A percentile compares a stretch with the other conserved stretches of the same genome.
These are phyloP conservation scores for Ptychodera flava DNA, from an alignment of 35 echinoderm and acorn worm species.

Conservation along the genomic window DNA sequence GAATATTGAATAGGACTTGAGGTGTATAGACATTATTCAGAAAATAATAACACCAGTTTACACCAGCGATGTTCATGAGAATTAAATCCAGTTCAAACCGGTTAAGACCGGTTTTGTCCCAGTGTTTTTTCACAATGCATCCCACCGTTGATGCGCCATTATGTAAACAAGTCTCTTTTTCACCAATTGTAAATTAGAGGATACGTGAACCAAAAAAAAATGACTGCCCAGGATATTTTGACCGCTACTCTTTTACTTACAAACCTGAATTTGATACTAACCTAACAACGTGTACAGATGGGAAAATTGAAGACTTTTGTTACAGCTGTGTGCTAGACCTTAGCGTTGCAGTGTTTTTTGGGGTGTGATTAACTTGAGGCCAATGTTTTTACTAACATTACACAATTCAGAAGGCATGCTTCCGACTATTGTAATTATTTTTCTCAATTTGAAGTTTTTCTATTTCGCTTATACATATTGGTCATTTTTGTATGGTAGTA, in stretches of 20 bases:
- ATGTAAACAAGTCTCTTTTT: background rate
- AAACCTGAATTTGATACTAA: background rate
- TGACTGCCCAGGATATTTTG: background rate
- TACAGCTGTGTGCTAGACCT: background rate
- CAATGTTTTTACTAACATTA: background rate
- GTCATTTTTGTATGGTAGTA: background rate
- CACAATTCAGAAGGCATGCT: background rate
- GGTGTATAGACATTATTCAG: background rate
- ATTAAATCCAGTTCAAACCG: background rate
- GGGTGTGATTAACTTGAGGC: background rate
- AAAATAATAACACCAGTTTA: background rate
- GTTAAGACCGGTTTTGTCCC: background rate
- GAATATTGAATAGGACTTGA: background rate
- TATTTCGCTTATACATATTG: background rate
- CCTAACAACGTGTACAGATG: background rate
- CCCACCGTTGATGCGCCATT: background rate
- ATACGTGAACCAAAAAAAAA: too few relatives aligned
- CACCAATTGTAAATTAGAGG: background rate
- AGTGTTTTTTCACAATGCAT: background rate
- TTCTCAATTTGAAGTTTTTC: background rate
- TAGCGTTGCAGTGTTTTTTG: background rate
- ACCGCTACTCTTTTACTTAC: background rate
- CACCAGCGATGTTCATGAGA: too few relatives aligned
- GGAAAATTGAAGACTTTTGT: constrained; percentile 1
- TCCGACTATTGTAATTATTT: background rate